Evolutionary conservation across 1,140 invertebrate species (phyloP).

Genomic region (Cecropterus lyciades): DNA sequence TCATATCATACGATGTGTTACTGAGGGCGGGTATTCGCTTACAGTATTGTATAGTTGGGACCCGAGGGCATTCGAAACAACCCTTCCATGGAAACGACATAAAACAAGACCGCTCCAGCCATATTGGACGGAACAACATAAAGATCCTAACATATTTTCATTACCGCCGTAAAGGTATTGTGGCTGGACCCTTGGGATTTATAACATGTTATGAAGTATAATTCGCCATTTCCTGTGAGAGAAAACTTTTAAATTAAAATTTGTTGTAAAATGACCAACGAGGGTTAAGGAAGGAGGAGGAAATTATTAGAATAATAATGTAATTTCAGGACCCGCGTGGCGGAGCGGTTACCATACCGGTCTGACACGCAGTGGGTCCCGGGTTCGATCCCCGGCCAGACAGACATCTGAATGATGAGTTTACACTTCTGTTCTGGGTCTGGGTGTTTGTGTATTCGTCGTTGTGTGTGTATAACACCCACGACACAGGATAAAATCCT

Average conservation of each 20-base stretch:
- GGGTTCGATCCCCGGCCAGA: too few relatives aligned
- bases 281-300: too few relatives aligned
- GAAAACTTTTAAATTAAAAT: slow-evolving; percentile 25
- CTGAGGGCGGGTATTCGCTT: neutral
- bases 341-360: too few relatives aligned
- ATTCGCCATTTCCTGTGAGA: slow-evolving; percentile 17
- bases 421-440: too few relatives aligned
- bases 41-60: neutral
- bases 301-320: too few relatives aligned
- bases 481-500: too few relatives aligned
- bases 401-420: too few relatives aligned
- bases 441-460: too few relatives aligned
- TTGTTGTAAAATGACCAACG: slow-evolving; percentile 2
- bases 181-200: slow-evolving; percentile 12
- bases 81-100: slow-evolving; percentile 1
- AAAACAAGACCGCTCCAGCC: slow-evolving; percentile 10
- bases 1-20: neutral
- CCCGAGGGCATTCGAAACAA: slow-evolving; percentile 15
- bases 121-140: slow-evolving; percentile 10
- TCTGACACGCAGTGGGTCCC: too few relatives aligned
- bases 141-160: slow-evolving; percentile 29
- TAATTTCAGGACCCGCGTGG: too few relatives aligned
- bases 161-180: slow-evolving; percentile 24
- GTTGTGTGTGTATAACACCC: too few relatives aligned
- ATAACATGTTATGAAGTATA: slow-evolving; percentile 14